phyloP scores from a whole-genome alignment of 2,888 invertebrate genomes.

The Incurvaria masculella region DNA sequence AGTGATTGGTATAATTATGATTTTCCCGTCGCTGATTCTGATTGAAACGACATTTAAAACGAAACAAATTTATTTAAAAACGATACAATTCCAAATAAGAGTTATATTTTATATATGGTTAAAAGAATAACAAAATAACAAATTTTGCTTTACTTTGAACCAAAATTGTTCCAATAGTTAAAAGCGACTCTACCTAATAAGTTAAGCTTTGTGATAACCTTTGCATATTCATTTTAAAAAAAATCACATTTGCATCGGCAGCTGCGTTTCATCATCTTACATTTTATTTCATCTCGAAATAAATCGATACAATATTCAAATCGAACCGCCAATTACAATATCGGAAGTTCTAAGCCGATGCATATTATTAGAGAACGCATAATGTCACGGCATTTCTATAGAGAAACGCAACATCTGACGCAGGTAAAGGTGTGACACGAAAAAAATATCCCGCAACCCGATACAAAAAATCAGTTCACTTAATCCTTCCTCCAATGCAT shows the following conservation, averaged over 20 bases:
- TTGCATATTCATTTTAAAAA: no score
- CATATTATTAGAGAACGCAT: slow-evolving; percentile 35
- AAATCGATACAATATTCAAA: neutral
- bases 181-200: no score
- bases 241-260: neutral
- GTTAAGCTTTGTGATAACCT: no score
- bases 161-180: no score
- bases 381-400: slow-evolving; percentile 20
- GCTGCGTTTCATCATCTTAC: neutral
- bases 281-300: neutral
- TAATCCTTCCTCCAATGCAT: slow-evolving; percentile 55
- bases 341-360: slow-evolving; percentile 22
- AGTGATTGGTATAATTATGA: no score
- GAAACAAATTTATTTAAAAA: no score
- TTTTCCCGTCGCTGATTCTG: no score
- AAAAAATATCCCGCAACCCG: slow-evolving; percentile 32
- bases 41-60: no score
- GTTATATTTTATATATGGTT: no score
- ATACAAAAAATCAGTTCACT: slow-evolving; percentile 34
- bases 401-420: slow-evolving; percentile 40
- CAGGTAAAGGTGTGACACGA: slow-evolving; percentile 44
- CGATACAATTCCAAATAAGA: no score
- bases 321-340: neutral
- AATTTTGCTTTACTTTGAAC: no score
- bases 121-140: no score